Evolutionary conservation across 2,113 vertebrate species (phyloP).

Genomic region (Campylomormyrus tamandua): DNA sequence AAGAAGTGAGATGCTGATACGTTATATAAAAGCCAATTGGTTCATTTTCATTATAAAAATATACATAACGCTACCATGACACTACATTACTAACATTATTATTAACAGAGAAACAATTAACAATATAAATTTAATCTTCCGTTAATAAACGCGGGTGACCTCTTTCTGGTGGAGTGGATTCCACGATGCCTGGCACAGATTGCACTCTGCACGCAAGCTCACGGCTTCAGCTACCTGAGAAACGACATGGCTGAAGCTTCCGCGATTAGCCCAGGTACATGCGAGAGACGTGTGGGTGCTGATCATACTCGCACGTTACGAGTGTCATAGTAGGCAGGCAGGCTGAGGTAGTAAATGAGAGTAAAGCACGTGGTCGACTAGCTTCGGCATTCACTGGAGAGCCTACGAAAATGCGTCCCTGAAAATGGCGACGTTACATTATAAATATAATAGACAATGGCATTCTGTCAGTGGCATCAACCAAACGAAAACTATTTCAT

Average conservation of each 20-base stretch:
- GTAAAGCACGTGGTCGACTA: neutral
- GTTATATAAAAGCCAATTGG: neutral
- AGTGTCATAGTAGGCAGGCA: neutral
- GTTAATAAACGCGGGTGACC: neutral
- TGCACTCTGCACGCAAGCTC: neutral
- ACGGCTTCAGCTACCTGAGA: neutral
- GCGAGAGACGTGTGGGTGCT: neutral
- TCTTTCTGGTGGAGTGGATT: neutral
- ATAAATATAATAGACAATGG: neutral
- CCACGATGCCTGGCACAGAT: neutral
- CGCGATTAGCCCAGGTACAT: neutral
- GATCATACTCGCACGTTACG: neutral
- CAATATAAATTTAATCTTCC: neutral
- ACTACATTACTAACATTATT: neutral
- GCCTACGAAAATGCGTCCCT: neutral
- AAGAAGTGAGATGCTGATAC: neutral
- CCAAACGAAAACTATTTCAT: neutral
- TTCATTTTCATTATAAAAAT: neutral
- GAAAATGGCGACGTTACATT: neutral
- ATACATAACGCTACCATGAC: neutral
- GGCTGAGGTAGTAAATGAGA: neutral
- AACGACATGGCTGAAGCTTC: neutral
- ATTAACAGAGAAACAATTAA: neutral
- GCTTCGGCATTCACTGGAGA: neutral
- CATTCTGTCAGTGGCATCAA: neutral